A percentile compares a stretch with the other conserved stretches of the same genome.
Conservation (phyloP, 2,797 vertebrate species). For the Dipus sagitta region DNA sequence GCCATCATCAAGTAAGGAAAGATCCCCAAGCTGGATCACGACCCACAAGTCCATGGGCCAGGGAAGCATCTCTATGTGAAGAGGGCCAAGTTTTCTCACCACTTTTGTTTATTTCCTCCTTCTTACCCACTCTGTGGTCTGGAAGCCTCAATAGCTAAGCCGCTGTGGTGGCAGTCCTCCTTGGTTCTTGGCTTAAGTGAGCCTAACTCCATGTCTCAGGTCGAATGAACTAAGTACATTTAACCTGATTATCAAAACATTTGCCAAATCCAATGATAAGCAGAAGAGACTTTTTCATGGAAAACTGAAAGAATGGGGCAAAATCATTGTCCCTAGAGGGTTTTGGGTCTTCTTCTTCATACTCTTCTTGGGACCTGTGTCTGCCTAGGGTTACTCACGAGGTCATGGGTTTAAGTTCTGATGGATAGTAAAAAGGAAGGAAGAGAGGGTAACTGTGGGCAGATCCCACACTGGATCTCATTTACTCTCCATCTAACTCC, state of each 20-base stretch:
- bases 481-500: not conserved
- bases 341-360: not conserved
- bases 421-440: conserved; percentile 12
- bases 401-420: not conserved
- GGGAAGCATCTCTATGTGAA: not conserved
- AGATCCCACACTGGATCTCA: not conserved
- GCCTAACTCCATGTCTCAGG: not conserved
- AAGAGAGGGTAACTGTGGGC: not conserved
- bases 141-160: not conserved
- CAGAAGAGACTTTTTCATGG: not conserved
- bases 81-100: not conserved
- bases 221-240: not conserved
- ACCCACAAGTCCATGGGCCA: not conserved
- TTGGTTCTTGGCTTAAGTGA: not conserved
- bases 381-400: not conserved
- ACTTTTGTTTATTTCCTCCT: conserved; percentile 12
- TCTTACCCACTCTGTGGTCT: not conserved
- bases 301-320: not conserved
- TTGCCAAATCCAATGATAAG: not conserved
- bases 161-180: not conserved
- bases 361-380: not conserved
- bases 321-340: not conserved
- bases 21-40: not conserved
- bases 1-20: not conserved
- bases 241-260: not conserved